Conservation (phyloP, 2,888 invertebrate genomes). For the Coecobrya sp. region DNA sequence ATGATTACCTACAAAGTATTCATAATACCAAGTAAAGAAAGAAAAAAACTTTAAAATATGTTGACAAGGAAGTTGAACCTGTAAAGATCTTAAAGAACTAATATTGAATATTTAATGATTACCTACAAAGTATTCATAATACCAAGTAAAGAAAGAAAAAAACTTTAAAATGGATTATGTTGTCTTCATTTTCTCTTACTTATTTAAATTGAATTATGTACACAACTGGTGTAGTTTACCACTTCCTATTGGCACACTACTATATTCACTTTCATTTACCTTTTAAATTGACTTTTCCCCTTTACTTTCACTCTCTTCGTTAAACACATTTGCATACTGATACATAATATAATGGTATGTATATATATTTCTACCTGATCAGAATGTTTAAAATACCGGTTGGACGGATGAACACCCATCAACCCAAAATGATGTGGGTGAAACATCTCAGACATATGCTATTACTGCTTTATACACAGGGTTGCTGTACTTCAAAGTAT, state of each 20-base stretch:
- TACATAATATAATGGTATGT: background rate
- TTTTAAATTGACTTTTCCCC: background rate
- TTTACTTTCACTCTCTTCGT: background rate
- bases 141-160: background rate
- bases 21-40: background rate
- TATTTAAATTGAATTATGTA: too few species aligned
- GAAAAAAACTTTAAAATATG: background rate
- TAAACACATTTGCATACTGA: background rate
- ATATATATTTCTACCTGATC: background rate
- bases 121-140: background rate
- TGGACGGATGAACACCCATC: background rate
- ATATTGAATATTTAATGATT: conserved; percentile 18
- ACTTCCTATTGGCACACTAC: background rate
- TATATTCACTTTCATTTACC: background rate
- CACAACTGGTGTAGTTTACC: too few species aligned
- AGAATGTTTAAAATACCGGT: conserved; percentile 10
- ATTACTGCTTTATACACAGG: background rate
- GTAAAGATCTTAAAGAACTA: background rate
- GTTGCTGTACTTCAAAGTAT: background rate
- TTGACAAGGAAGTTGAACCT: background rate
- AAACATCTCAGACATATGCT: background rate
- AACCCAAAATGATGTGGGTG: conserved; percentile 15
- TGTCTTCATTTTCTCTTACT: too few species aligned
- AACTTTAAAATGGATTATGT: background rate
- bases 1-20: background rate